phyloP scores from a whole-genome alignment of 2,113 vertebrate genomes.

The Trematocara marginatum region DNA sequence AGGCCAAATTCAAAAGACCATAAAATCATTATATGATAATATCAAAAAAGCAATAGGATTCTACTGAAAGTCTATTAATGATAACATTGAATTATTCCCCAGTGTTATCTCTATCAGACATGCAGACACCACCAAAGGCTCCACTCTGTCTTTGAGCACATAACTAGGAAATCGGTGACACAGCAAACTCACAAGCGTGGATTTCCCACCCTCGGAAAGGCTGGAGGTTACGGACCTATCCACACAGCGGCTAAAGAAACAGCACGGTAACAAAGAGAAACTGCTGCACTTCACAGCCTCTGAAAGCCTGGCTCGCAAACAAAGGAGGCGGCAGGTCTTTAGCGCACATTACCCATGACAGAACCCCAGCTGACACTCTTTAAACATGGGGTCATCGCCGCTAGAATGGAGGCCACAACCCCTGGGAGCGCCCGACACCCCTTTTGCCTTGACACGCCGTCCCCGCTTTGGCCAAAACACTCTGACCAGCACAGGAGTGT shows the following conservation, averaged over 20 bases:
- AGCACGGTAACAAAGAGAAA: constrained; percentile 43
- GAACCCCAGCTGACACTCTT: constrained; percentile 76
- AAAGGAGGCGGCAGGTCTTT: constrained; percentile 73
- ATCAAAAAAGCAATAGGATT: background rate
- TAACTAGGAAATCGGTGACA: constrained; percentile 38
- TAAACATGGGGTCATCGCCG: constrained; percentile 71
- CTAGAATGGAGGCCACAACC: constrained; percentile 69
- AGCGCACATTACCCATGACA: constrained; percentile 65
- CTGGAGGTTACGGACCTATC: constrained; percentile 45
- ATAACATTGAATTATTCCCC: background rate
- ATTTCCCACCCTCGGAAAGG: constrained; percentile 49
- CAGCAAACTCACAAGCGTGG: constrained; percentile 18
- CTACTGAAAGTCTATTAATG: background rate
- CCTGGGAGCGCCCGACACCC: constrained; percentile 64
- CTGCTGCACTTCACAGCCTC: constrained; percentile 60
- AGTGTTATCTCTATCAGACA: constrained; percentile 32
- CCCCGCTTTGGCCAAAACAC: constrained; percentile 8
- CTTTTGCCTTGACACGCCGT: constrained; percentile 34
- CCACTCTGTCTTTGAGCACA: constrained; percentile 29
- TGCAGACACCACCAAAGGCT: constrained; percentile 47
- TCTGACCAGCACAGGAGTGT: constrained; percentile 3
- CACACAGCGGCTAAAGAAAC: constrained; percentile 36
- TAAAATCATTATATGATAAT: background rate
- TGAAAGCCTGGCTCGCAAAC: constrained; percentile 55
- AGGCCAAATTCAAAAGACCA: background rate